Base-by-base conservation (phyloP, 2,888 invertebrate species). In the Agriopis aurantiaria region DNA sequence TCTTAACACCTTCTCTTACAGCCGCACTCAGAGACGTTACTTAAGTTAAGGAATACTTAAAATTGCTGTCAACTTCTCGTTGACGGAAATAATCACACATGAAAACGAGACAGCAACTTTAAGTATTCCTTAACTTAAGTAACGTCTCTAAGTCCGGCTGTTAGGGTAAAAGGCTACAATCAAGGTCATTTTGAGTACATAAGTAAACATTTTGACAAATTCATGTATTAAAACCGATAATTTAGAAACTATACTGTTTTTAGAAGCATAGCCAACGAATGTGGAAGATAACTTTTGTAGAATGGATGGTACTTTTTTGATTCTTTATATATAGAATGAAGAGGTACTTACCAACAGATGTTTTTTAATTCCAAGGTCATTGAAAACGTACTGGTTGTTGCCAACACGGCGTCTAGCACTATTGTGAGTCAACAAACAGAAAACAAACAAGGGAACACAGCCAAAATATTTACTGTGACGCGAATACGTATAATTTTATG, bases 391-490 rank as follows among this genome's bases (percentile, higher is more conserved):
- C 65, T 77, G 76, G 83, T 85, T 85, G 87, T 88, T 88, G 86
- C 90, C 88, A 89, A 85, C 84, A 77, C 82, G 73, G 78, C 74
- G 80, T 81, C 80, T 78, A 72, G 75, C 77, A 74, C 81, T 80
- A 80, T 82, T 88, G 82, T 89, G 91, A 91, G 85, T 90, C 88
- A 91, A 88, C 84, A 88, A 86, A 83, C 82, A 78, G 79, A 77
- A 75, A 79, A 86, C 85, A 88, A 88, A 88, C 86, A 86, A 80
- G 82, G 84, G 84, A 84, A 83, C 85, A 82, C 83, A 83, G 90
- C 91, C 93, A 92, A 92, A 90, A 87, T 88, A 89, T 88, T 89
- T 85, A 83, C 78, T 77, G 75, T 92, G 93, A 92, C 92, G 91
- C 86, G 89, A 90, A 88, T 82, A 79, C 79, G 83, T 84, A 81